Evolutionary conservation across 2,797 vertebrate genomes (phyloP).

Genomic region (Eurystomus glaucurus): DNA sequence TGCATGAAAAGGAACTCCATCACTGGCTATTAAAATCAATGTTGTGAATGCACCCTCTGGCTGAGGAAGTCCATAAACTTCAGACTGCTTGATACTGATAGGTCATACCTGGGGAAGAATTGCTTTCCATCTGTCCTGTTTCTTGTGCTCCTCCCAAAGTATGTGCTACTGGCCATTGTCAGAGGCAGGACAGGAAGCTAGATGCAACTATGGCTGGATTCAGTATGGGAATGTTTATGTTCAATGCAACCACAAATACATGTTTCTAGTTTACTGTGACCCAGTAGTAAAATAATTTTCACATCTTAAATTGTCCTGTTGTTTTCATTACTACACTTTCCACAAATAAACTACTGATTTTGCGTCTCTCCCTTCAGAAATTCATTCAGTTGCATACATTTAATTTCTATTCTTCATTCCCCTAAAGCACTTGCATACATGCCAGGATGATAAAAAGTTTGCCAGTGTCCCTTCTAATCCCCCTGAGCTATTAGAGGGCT

Average conservation of each 20-base stretch:
- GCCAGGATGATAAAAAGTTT: not conserved
- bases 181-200: not conserved
- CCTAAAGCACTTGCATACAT: not conserved
- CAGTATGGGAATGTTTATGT: not conserved
- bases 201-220: not conserved
- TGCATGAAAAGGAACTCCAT: conserved; percentile 43
- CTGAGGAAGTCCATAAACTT: conserved; percentile 23
- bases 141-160: not conserved
- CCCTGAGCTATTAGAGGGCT: not conserved
- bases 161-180: not conserved
- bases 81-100: not conserved
- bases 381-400: not conserved
- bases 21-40: conserved; percentile 56
- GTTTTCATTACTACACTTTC: not conserved
- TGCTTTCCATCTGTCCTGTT: not conserved
- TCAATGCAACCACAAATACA: not conserved
- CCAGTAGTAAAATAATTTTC: not conserved
- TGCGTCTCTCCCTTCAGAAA: not conserved
- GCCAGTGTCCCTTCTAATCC: not conserved
- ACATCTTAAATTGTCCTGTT: not conserved
- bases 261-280: not conserved
- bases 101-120: not conserved
- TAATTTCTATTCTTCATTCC: not conserved
- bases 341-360: not conserved
- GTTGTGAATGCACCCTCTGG: conserved; percentile 27